phyloP scores from a whole-genome alignment of 2,113 vertebrate genomes.

The Copsychus sechellarum region DNA sequence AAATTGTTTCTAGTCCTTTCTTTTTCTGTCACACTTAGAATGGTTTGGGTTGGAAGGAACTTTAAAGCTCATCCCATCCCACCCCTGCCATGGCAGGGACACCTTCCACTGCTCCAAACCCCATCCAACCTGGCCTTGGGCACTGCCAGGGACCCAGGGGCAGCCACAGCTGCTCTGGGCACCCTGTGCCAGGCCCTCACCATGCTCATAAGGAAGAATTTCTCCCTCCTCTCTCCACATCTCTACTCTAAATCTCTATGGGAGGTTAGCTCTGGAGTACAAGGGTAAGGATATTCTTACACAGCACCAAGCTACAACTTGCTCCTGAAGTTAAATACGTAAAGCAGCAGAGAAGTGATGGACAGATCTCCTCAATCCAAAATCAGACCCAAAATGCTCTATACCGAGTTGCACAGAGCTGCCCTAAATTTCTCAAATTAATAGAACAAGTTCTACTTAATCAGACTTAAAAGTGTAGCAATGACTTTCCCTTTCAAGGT shows the following conservation, averaged over 20 bases:
- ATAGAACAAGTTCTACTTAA: background rate
- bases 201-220: background rate
- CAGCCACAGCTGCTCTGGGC: background rate
- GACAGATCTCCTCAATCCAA: background rate
- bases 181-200: fast-evolving
- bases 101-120: background rate
- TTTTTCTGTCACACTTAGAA: background rate
- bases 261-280: background rate
- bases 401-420: background rate
- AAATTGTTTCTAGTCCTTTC: background rate
- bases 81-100: background rate
- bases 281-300: background rate
- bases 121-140: fast-evolving
- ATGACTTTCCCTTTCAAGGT: background rate
- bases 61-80: background rate
- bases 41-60: background rate
- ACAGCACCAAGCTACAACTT: background rate
- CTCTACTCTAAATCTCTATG: background rate
- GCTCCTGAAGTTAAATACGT: background rate
- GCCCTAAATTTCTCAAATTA: background rate
- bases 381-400: background rate
- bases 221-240: background rate
- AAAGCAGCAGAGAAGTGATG: background rate
- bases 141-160: background rate
- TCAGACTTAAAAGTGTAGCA: background rate